Evolutionary conservation across 1,140 invertebrate genomes (phyloP).

Genomic region (Ooceraea biroi): DNA sequence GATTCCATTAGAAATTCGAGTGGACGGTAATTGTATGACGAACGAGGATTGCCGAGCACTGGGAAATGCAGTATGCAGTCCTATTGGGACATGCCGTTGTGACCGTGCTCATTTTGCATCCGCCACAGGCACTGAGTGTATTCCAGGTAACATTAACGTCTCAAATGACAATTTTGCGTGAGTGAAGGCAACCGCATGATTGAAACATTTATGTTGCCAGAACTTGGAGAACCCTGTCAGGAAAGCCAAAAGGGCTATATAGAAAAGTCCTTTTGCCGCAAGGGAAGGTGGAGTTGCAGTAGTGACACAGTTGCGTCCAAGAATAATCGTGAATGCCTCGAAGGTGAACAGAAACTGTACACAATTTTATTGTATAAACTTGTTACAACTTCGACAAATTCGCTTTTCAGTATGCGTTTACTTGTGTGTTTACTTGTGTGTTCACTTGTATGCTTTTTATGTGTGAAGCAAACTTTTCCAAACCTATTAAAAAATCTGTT

Average conservation of each 20-base stretch:
- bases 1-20: not conserved
- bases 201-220: slow-evolving; percentile 51
- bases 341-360: slow-evolving; percentile 72
- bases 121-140: slow-evolving; percentile 35
- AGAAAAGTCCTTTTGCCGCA: slow-evolving; percentile 66
- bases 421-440: too few relatives aligned
- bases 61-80: slow-evolving; percentile 57
- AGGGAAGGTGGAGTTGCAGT: slow-evolving; percentile 71
- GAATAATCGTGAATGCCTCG: slow-evolving; percentile 71
- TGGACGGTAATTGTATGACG: slow-evolving; percentile 39
- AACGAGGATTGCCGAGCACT: slow-evolving; percentile 60
- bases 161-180: not conserved
- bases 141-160: slow-evolving; percentile 71
- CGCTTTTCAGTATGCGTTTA: not conserved
- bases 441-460: too few relatives aligned
- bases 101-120: slow-evolving; percentile 64
- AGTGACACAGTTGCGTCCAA: slow-evolving; percentile 45
- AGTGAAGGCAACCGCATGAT: not conserved
- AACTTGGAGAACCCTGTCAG: slow-evolving; percentile 74
- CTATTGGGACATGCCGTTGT: slow-evolving; percentile 70
- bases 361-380: not conserved
- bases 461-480: not conserved
- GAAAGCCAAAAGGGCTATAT: slow-evolving; percentile 22
- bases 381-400: not conserved
- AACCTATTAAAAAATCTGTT: not conserved